These are phyloP conservation scores for Hirtodrosophila confusa DNA, from an alignment of 2,888 invertebrate genomes.

Conservation along the genomic window DNA sequence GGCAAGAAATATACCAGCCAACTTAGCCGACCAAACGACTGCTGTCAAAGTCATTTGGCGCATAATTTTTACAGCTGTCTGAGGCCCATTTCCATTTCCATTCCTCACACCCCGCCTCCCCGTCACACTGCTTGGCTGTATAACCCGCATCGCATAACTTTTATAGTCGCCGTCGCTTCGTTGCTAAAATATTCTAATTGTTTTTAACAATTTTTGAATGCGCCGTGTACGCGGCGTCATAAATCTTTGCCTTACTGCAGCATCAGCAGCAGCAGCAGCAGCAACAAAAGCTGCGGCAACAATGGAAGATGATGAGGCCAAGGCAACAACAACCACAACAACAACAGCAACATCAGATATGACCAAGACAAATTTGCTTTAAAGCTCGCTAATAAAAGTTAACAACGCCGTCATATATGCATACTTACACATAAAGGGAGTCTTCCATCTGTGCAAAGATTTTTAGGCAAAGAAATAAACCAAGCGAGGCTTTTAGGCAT, in stretches of 20 bases:
- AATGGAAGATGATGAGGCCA: constrained; percentile 62
- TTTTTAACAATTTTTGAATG: constrained; percentile 79
- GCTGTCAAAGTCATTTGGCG: constrained; percentile 78
- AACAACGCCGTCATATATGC: constrained; percentile 64
- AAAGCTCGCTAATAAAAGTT: constrained; percentile 80
- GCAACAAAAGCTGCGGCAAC: constrained; percentile 37
- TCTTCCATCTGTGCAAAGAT: constrained; percentile 13
- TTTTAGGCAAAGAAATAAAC: constrained; percentile 24
- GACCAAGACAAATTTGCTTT: constrained; percentile 77
- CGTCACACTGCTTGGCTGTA: not conserved
- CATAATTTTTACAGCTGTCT: constrained; percentile 74
- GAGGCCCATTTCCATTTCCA: constrained; percentile 20
- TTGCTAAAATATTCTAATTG: constrained; percentile 79
- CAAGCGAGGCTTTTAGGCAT: constrained; percentile 40
- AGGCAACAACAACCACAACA: constrained; percentile 40
- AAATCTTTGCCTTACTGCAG: constrained; percentile 68
- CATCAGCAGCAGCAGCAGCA: constrained; percentile 49
- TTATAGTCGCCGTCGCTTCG: constrained; percentile 70
- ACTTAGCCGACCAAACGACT: constrained; percentile 54
- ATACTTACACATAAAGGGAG: constrained; percentile 56
- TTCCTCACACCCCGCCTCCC: not conserved
- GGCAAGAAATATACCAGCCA: constrained; percentile 8
- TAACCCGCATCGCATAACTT: constrained; percentile 71
- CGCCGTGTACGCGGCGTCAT: constrained; percentile 69
- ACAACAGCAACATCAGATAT: constrained; percentile 15